Evolutionary conservation across 2,888 invertebrate genomes (phyloP), one percentile per base, ranked within the genome.

Genomic region (Scotopteryx bipunctaria): DNA sequence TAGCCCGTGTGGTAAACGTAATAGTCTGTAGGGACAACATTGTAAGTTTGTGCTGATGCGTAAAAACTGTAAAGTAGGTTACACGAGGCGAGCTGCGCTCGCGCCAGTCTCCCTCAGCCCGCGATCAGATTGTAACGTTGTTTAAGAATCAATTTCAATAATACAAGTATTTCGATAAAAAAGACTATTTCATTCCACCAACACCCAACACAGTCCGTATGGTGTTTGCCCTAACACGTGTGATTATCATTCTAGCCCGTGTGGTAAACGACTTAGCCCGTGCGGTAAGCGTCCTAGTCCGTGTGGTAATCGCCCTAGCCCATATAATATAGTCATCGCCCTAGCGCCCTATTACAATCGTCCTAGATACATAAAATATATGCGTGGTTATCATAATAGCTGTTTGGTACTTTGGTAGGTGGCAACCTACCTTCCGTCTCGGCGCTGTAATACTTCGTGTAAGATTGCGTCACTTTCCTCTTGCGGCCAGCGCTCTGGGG

Each of bases 401-500:
- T n/a, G n/a, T n/a, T n/a, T n/a, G n/a, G n/a, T n/a, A n/a, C n/a
- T n/a, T n/a, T 6, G 5, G n/a, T 37, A n/a, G 5, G 5, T 38
- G 17, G 8, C 16, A 8, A 14, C 15, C 32, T 66, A 64, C 35
- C 52, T 57, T 2, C 58, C 57, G 43, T 63, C 59, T 14, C 56
- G 59, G 42, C 64, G 60, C 41, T 55, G 45, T 4, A 55, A 4
- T 6, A 93, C 91, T 65, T 93, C 92, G 49, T 90, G 91, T 3
- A 93, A 77, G 1, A 93, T 90, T 45, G 89, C 92, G 0, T 85
- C 74, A 32, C 87, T 89, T 0, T 88, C 90, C 6, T 87, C 87
- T 49, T 82, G 84, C 0, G 66, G 71, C 78, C 85, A 84, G 1
- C 86, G 86, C 8, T 86, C 86, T 48, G 83, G 85, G 0, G 67